phyloP scores from a whole-genome alignment of 2,888 invertebrate species.

The Platerodrilus igneus region DNA sequence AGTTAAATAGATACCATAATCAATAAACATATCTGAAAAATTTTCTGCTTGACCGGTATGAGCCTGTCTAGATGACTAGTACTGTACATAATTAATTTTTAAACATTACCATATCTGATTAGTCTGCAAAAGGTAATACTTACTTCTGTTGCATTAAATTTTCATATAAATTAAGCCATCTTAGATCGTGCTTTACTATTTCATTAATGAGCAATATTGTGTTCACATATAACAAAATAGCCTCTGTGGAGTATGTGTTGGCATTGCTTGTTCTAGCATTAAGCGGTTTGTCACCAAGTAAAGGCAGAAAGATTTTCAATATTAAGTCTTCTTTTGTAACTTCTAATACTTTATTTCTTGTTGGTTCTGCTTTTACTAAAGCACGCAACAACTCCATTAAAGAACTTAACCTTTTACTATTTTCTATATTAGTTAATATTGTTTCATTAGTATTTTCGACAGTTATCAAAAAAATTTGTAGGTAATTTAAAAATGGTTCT shows the following conservation, averaged over 20 bases:
- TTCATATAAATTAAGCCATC: slow-evolving; percentile 11
- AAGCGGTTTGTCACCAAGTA: slow-evolving; percentile 39
- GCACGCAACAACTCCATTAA: slow-evolving; percentile 50
- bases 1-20: too few relatives aligned
- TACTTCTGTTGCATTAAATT: slow-evolving; percentile 39
- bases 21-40: too few relatives aligned
- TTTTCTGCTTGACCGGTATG: too few relatives aligned
- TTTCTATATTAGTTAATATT: slow-evolving; percentile 36
- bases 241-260: slow-evolving; percentile 41
- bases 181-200: slow-evolving; percentile 45
- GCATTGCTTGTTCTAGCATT: slow-evolving; percentile 31
- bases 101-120: too few relatives aligned
- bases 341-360: slow-evolving; percentile 43
- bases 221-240: slow-evolving; percentile 49
- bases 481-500: slow-evolving; percentile 38
- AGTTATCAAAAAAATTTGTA: slow-evolving; percentile 47
- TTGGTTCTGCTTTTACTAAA: slow-evolving; percentile 41
- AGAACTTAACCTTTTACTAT: slow-evolving; percentile 45
- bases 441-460: slow-evolving; percentile 41
- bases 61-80: too few relatives aligned
- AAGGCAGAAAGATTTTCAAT: slow-evolving; percentile 44
- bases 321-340: slow-evolving; percentile 45
- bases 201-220: slow-evolving; percentile 51
- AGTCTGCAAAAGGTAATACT: too few relatives aligned
- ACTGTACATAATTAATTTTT: too few relatives aligned